Evolutionary conservation across 2,888 invertebrate genomes (phyloP).

Genomic region (Chrysolina oricalcia): DNA sequence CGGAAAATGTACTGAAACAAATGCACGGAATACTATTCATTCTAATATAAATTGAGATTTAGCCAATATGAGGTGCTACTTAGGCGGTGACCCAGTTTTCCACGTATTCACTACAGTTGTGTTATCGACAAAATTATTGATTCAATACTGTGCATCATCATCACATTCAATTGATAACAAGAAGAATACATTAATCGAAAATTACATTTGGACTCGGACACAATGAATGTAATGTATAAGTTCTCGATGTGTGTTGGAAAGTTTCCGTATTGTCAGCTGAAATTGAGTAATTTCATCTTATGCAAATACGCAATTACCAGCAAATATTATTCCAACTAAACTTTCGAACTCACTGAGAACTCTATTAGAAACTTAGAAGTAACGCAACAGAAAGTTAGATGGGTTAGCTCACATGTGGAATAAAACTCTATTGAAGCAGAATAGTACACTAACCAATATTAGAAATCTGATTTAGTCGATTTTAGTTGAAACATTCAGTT

Average conservation of each 20-base stretch:
- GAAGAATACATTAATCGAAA: no score
- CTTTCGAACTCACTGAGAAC: slow-evolving; percentile 10
- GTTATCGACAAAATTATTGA: no score
- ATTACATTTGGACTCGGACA: no score
- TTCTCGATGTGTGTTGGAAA: background rate
- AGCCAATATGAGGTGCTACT: no score
- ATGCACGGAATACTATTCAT: no score
- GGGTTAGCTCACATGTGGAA: background rate
- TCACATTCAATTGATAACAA: no score
- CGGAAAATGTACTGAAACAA: no score
- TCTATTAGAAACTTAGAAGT: slow-evolving; percentile 14
- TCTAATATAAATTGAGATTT: no score
- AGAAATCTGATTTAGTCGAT: background rate
- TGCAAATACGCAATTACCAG: slow-evolving; percentile 21
- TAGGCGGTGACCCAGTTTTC: no score
- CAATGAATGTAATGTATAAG: background rate
- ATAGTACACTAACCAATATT: background rate
- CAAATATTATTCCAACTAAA: slow-evolving; percentile 7
- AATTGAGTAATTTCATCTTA: background rate
- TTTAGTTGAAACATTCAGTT: background rate
- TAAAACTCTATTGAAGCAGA: background rate
- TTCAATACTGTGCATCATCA: no score
- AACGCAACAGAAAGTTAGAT: slow-evolving; percentile 10
- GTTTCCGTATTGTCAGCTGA: background rate
- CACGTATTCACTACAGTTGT: no score